Percentiles rank a stretch among this genome's conserved stretches.
phyloP scores from a whole-genome alignment of 2,797 vertebrate genomes.

The Tragopan temminckii region DNA sequence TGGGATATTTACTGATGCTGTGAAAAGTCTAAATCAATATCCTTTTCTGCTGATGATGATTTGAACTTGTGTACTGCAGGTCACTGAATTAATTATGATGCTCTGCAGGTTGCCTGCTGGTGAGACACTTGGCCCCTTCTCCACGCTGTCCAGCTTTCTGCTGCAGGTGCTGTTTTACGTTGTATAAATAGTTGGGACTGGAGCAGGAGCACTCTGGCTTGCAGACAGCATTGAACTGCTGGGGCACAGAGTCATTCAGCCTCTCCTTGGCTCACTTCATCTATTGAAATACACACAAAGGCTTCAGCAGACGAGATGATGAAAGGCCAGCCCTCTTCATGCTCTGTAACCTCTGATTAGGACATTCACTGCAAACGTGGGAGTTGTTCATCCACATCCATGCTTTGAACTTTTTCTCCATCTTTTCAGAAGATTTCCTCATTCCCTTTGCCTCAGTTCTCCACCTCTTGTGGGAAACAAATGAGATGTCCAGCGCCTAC shows the following conservation, averaged over 20 bases:
- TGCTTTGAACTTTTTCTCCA: neutral
- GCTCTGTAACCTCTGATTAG: neutral
- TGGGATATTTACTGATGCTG: neutral
- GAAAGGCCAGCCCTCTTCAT: neutral
- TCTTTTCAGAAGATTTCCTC: neutral
- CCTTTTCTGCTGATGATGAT: neutral
- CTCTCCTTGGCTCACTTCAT: neutral
- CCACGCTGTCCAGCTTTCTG: neutral
- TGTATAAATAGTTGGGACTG: neutral
- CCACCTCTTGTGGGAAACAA: neutral
- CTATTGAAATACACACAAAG: neutral
- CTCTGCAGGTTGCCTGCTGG: neutral
- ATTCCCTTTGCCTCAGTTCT: neutral
- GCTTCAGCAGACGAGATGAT: neutral
- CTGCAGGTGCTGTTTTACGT: neutral
- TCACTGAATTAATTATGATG: neutral
- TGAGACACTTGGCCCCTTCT: rapidly evolving
- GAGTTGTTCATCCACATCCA: neutral
- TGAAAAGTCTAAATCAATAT: slow-evolving; percentile 21
- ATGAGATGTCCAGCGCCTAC: neutral
- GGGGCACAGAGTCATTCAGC: neutral
- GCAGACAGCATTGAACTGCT: rapidly evolving
- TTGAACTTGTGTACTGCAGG: neutral
- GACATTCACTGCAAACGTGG: neutral
- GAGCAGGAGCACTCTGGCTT: rapidly evolving